Conservation (phyloP, 2,113 vertebrate species). For the Calidris pugnax region DNA sequence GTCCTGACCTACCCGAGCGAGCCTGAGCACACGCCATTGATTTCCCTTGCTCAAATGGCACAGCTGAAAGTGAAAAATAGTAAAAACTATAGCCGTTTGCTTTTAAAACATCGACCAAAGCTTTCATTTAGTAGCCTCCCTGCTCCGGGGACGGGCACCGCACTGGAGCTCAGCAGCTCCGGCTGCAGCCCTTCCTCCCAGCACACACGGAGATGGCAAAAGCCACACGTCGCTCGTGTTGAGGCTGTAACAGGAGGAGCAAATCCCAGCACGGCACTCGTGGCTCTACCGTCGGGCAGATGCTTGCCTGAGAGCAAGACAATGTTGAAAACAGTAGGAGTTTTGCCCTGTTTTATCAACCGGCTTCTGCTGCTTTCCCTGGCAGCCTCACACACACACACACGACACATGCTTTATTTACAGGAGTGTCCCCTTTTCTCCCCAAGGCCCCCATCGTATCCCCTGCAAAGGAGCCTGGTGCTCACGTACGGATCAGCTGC, state of each 20-base stretch:
- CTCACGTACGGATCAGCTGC: neutral
- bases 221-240: rapidly evolving
- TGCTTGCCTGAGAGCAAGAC: neutral
- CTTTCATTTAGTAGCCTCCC: neutral
- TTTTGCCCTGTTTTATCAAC: neutral
- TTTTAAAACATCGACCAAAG: neutral
- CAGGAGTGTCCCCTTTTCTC: neutral
- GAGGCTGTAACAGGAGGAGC: neutral
- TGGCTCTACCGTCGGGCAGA: rapidly evolving
- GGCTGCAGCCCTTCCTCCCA: neutral
- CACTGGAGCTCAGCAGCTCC: neutral
- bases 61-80: neutral
- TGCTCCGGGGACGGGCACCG: neutral
- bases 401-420: neutral
- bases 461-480: neutral
- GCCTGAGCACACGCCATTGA: neutral
- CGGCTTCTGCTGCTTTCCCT: neutral
- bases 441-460: neutral
- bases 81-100: neutral
- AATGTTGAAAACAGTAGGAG: neutral
- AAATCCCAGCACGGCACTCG: rapidly evolving
- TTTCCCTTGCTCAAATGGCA: neutral
- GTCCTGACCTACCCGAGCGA: neutral
- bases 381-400: neutral
- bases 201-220: rapidly evolving